These are phyloP conservation scores for Talpa occidentalis DNA, from an alignment of 2,113 vertebrate genomes.

Conservation along the genomic window DNA sequence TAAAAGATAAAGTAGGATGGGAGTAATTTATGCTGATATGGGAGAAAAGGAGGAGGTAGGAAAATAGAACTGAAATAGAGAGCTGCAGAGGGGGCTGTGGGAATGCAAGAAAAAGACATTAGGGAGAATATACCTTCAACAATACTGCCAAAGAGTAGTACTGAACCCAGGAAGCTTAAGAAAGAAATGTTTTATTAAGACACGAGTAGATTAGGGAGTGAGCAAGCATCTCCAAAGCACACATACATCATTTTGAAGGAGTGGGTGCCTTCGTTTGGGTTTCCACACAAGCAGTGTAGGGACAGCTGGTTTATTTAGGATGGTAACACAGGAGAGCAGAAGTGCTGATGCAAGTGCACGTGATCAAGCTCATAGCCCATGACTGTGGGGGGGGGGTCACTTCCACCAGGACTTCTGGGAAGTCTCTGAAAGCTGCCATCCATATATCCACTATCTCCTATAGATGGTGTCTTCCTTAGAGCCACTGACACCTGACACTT, in stretches of 20 bases:
- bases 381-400: not conserved
- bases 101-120: not conserved
- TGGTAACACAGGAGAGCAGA: not conserved
- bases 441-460: not conserved
- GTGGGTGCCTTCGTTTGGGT: not conserved
- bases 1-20: not conserved
- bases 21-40: not conserved
- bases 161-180: not conserved
- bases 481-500: not conserved
- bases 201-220: not conserved
- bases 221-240: not conserved
- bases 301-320: not conserved
- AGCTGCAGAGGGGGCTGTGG: not conserved
- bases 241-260: not conserved
- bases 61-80: not conserved
- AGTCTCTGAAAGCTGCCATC: not conserved
- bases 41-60: not conserved
- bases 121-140: not conserved
- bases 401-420: not conserved
- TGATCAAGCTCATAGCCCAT: not conserved
- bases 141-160: not conserved
- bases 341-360: not conserved
- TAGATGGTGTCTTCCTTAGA: not conserved
- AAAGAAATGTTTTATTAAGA: not conserved
- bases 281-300: not conserved